These are phyloP conservation scores for Minunthozetes semirufus DNA, from an alignment of 2,888 invertebrate species.

Conservation along the genomic window DNA sequence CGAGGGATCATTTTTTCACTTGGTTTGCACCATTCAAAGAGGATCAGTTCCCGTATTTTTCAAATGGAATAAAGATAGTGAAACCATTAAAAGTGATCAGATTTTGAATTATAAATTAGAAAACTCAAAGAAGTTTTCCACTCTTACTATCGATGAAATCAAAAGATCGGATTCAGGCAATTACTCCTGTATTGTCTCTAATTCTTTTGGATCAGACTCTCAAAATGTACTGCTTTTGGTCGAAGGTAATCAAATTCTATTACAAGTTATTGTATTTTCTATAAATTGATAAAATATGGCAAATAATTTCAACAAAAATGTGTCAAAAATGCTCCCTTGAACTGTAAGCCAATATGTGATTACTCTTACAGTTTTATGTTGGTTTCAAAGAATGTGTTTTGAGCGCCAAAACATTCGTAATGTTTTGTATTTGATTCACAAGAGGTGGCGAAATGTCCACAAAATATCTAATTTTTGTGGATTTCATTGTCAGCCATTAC, in stretches of 20 bases:
- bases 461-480: no score
- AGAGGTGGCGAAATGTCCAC: no score
- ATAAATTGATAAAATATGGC: no score
- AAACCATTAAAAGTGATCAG: neutral
- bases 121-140: conserved; percentile 41
- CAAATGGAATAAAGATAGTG: conserved; percentile 38
- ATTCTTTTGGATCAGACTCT: conserved; percentile 49
- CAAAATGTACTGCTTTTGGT: conserved; percentile 50
- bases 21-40: neutral
- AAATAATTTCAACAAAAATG: no score
- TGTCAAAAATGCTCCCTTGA: no score
- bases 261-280: no score
- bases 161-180: conserved; percentile 50
- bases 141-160: conserved; percentile 42
- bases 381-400: no score
- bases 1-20: neutral
- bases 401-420: no score
- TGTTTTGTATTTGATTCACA: no score
- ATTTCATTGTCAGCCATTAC: no score
- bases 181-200: conserved; percentile 55
- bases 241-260: conserved; percentile 51
- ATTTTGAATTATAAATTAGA: conserved; percentile 29
- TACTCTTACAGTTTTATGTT: no score
- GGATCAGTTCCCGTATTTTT: conserved; percentile 39
- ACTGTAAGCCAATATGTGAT: no score